Base-by-base conservation (phyloP, 2,888 invertebrate genomes). In the Ecdyonurus torrentis region DNA sequence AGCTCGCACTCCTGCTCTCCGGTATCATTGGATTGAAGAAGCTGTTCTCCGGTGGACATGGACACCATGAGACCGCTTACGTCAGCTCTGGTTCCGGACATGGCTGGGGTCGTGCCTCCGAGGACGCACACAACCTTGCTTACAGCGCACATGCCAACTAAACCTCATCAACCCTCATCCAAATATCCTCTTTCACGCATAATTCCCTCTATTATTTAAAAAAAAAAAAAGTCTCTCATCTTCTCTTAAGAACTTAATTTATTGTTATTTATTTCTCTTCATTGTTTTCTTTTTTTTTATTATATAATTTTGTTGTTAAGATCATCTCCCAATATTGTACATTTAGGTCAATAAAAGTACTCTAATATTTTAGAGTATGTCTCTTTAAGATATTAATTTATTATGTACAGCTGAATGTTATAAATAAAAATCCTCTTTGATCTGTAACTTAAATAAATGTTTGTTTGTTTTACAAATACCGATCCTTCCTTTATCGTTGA, bases 21-120 rank as follows among this genome's bases (percentile, higher is more conserved):
- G 87, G 86, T 67, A 90, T 91, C 69, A 88, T 91, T 68, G 91
- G 90, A 2, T 77, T 91, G 74, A 91, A 90, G 79, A 91, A 91
- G 70, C 80, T 91, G 25, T 77, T 90, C 3, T 73, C 75, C 3
- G 72, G 74, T 7, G 81, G 82, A 25, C 64, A 66, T 62, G 82
- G 83, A 19, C 85, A 86, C 69, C 86, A 86, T 69, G 74, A 74
- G 64, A 75, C 86, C 24, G 88, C 88, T 0, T 74, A 74, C 64
- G 85, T 86, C 18, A 81, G 83, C 7, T 83, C 83, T 60, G 75
- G 76, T 10, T 76, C 76, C 59, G 83, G 82, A 63, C 81, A 83
- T 66, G 82, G 83, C 24, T 22, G 61, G 52, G 66, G 67, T 2
- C 68, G 69, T n/a, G n/a, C n/a, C n/a, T n/a, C 24, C 15, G 61